These are phyloP conservation scores for Amphipyra tragopoginis DNA, from an alignment of 2,888 invertebrate species.

Conservation along the genomic window DNA sequence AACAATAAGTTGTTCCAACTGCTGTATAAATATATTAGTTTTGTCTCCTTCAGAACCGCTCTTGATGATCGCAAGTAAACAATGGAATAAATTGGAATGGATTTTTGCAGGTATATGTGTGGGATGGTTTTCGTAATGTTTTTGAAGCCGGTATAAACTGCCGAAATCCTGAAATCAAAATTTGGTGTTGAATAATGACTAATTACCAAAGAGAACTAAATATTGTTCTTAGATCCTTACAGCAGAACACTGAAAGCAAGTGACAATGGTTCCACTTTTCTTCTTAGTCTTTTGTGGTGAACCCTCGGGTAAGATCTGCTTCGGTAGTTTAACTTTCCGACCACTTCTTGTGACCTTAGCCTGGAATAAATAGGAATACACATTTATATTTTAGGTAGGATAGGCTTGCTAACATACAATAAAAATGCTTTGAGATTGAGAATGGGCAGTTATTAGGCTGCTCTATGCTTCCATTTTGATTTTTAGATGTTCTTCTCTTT, in stretches of 20 bases:
- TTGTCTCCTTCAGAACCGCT: slow-evolving; percentile 74
- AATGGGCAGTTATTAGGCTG: too few species aligned
- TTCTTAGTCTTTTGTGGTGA: slow-evolving; percentile 75
- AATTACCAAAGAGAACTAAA: background rate
- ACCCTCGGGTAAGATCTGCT: slow-evolving; percentile 73
- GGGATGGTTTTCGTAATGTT: slow-evolving; percentile 82
- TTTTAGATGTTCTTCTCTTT: too few species aligned
- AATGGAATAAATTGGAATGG: slow-evolving; percentile 83
- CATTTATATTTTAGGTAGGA: too few species aligned
- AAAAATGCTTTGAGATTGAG: too few species aligned
- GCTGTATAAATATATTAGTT: slow-evolving; percentile 80
- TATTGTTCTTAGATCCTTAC: slow-evolving; percentile 65
- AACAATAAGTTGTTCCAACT: slow-evolving; percentile 78
- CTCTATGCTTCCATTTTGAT: too few species aligned
- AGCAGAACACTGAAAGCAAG: slow-evolving; percentile 79
- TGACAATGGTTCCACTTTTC: slow-evolving; percentile 69
- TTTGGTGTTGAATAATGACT: background rate
- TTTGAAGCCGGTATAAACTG: slow-evolving; percentile 80
- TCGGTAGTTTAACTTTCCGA: slow-evolving; percentile 80
- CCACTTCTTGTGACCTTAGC: slow-evolving; percentile 83
- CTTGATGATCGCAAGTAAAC: slow-evolving; percentile 79
- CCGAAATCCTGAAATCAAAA: slow-evolving; percentile 74
- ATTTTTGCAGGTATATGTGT: slow-evolving; percentile 80
- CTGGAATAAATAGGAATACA: slow-evolving; percentile 59
- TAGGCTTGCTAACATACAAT: too few species aligned